Evolutionary conservation across 2,888 invertebrate genomes (phyloP).

Genomic region (Polylopha cassiicola): DNA sequence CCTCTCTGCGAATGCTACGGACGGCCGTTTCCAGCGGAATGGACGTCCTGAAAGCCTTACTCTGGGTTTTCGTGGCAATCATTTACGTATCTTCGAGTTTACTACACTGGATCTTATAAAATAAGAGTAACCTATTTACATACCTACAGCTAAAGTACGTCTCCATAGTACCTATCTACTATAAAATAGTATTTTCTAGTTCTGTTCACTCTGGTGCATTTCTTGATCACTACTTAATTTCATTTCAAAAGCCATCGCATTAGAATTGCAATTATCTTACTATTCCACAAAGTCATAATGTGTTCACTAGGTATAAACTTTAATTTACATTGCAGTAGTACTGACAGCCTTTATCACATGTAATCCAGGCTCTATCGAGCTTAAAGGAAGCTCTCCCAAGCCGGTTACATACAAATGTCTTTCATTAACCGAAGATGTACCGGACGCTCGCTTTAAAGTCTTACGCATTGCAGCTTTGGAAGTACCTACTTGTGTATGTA

Average conservation of each 20-base stretch:
- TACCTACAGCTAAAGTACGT: too few species aligned
- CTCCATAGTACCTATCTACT: slow-evolving; percentile 8
- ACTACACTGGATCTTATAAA: too few species aligned
- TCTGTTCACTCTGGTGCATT: too few species aligned
- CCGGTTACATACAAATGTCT: slow-evolving; percentile 75
- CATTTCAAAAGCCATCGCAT: too few species aligned
- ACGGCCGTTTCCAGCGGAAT: slow-evolving; percentile 63
- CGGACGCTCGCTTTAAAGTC: slow-evolving; percentile 53
- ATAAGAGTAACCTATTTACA: too few species aligned
- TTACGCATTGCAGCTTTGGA: slow-evolving; percentile 28
- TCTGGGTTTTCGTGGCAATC: slow-evolving; percentile 39
- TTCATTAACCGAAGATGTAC: slow-evolving; percentile 71
- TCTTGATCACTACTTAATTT: too few species aligned
- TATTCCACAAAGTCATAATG: too few species aligned
- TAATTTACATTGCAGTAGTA: too few species aligned
- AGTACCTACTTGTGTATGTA: slow-evolving; percentile 2
- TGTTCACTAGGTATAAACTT: too few species aligned
- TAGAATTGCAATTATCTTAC: too few species aligned
- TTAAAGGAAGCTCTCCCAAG: slow-evolving; percentile 66
- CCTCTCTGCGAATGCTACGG: slow-evolving; percentile 62
- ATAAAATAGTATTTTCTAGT: neutral
- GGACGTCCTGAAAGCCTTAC: slow-evolving; percentile 39
- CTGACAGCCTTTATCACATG: too few species aligned
- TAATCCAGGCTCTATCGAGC: slow-evolving; percentile 54
- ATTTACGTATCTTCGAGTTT: too few species aligned